These are phyloP conservation scores for Gambelia wislizenii DNA, from an alignment of 2,797 vertebrate species.

Conservation along the genomic window DNA sequence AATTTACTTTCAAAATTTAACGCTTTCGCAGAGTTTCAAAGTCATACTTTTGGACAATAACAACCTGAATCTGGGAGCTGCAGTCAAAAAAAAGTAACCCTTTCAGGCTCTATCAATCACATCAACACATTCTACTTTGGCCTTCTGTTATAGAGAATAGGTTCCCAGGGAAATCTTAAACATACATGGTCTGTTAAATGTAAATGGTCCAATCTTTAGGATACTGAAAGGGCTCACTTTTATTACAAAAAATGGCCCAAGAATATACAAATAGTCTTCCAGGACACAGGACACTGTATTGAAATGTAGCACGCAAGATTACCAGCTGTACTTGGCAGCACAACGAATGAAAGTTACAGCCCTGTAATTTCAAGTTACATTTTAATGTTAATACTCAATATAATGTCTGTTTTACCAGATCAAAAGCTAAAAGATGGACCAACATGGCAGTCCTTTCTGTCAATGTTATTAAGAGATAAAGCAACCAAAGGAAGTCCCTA, in stretches of 20 bases:
- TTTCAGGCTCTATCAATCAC: too few relatives aligned
- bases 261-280: not conserved
- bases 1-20: not conserved
- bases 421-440: slow-evolving; percentile 32
- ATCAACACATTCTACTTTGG: not conserved
- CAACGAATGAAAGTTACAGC: not conserved
- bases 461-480: slow-evolving; percentile 1
- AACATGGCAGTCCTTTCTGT: not conserved
- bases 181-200: not conserved
- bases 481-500: slow-evolving; percentile 29
- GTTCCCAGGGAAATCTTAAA: not conserved
- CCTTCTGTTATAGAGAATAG: not conserved
- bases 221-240: not conserved
- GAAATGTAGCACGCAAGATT: not conserved
- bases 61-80: too few relatives aligned
- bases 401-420: not conserved
- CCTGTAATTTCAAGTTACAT: not conserved
- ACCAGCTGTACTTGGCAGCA: not conserved
- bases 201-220: not conserved
- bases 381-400: slow-evolving; percentile 7
- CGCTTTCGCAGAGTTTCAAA: not conserved
- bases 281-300: not conserved
- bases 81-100: too few relatives aligned
- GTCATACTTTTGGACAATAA: not conserved
- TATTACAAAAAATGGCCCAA: not conserved